Base-by-base conservation (phyloP, 2,888 invertebrate genomes). In the Cybosia mesomella region DNA sequence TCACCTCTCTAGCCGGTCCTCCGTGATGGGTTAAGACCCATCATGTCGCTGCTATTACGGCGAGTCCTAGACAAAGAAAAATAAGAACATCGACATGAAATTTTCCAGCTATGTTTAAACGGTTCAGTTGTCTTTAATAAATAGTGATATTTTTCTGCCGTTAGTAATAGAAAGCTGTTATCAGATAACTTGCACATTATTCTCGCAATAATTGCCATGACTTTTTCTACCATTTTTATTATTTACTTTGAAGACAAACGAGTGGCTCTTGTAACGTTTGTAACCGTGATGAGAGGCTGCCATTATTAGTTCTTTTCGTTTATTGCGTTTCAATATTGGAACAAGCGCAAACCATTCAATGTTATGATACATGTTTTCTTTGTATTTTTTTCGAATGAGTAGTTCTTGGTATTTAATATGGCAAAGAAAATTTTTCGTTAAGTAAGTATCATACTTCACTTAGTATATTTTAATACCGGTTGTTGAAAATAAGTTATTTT, bases 111-210 rank as follows among this genome's bases (percentile, higher is more conserved):
- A 65, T 80, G 65, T 67, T 70, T 73, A 69, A 73, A 82, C 83
- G 86, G 83, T 86, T 84, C 84, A 86, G 84, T 74, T 84, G 81
- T 85, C 87, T 91, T 89, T 89, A 89, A 90, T 90, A 91, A 89
- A 89, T 86, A 80, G 85, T 81, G 74, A 88, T 89, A 87, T 90
- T 90, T 88, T 87, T 87, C 87, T 84, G 81, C 85, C 75, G 74
- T 72, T 75, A 70, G 76, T 84, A 84, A 87, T 84, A 85, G 77
- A 83, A 85, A 78, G 76, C 76, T 77, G 79, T 82, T n/a, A 79
- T 84, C 75, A 71, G 81, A 80, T 84, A 84, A 84, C 82, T 85
- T 84, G 75, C 80, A 86, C 84, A 84, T 86, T 87, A 86, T 85
- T 85, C 81, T 75, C 80, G 81, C 87, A 88, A 87, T 89, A 86